A percentile compares a stretch with the other conserved stretches of the same genome.
These are phyloP conservation scores for Cyclura pinguis DNA, from an alignment of 2,797 vertebrate genomes.

Conservation along the genomic window DNA sequence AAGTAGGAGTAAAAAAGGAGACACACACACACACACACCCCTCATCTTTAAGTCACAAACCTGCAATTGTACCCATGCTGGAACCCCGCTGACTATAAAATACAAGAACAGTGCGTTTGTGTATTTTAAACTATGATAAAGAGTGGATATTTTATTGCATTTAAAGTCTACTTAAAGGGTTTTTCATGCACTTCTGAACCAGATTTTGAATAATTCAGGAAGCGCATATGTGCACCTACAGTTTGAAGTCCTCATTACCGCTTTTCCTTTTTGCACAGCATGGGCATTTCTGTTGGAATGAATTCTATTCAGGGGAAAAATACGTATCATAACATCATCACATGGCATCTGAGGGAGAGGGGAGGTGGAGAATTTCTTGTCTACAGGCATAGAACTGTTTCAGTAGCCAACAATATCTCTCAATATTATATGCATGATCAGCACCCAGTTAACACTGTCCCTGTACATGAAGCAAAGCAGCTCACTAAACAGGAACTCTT, in stretches of 20 bases:
- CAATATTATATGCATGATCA: background rate
- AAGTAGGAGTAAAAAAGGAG: background rate
- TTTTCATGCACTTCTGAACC: conserved; percentile 41
- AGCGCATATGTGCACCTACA: background rate
- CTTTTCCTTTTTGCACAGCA: conserved; percentile 11
- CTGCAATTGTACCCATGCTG: background rate
- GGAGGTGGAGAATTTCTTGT: conserved; percentile 33
- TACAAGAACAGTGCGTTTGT: background rate
- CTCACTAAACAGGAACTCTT: background rate
- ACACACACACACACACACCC: background rate
- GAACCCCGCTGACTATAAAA: conserved; percentile 10
- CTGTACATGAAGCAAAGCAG: background rate
- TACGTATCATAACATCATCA: background rate
- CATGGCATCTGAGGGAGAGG: conserved; percentile 5
- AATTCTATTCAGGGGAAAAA: background rate
- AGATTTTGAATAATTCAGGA: conserved; percentile 43
- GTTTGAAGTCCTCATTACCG: conserved; percentile 45
- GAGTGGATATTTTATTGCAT: conserved; percentile 3
- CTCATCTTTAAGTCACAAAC: no score
- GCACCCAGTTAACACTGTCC: background rate
- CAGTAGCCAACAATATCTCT: background rate
- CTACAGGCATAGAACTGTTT: background rate
- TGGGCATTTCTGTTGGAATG: conserved; percentile 6
- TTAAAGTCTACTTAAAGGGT: conserved; percentile 11
- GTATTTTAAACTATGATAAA: conserved; percentile 45